phyloP scores from a whole-genome alignment of 2,888 invertebrate species.

The Tyria jacobaeae region DNA sequence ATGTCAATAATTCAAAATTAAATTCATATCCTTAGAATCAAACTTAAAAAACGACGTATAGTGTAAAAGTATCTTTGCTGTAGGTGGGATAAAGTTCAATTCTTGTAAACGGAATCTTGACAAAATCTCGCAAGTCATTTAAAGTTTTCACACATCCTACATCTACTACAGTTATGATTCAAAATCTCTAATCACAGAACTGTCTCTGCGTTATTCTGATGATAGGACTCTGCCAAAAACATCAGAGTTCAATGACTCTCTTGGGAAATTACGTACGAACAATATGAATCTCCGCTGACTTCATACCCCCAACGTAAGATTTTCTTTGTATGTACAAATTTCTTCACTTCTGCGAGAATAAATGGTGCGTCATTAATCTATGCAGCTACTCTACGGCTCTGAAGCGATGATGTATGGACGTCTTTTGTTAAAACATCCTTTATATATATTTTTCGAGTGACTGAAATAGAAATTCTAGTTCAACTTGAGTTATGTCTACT shows the following conservation, averaged over 20 bases:
- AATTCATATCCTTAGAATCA: too few species aligned
- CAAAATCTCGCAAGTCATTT: too few species aligned
- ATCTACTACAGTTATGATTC: too few species aligned
- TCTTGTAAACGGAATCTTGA: too few species aligned
- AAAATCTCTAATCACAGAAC: too few species aligned
- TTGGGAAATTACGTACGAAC: not conserved
- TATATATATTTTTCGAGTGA: conserved; percentile 44
- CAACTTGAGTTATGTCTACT: conserved; percentile 12
- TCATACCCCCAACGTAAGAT: conserved; percentile 18
- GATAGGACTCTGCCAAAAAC: not conserved
- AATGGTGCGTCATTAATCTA: conserved; percentile 47
- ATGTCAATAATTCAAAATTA: too few species aligned
- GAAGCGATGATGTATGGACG: conserved; percentile 40
- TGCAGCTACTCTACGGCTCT: conserved; percentile 26
- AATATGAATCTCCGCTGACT: not conserved
- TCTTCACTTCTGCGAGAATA: conserved; percentile 33
- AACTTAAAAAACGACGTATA: too few species aligned
- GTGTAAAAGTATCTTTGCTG: too few species aligned
- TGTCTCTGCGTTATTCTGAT: too few species aligned
- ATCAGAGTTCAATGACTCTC: too few species aligned
- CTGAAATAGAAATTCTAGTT: conserved; percentile 21
- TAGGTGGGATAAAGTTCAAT: too few species aligned
- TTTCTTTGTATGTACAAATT: conserved; percentile 41
- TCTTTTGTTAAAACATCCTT: conserved; percentile 46
- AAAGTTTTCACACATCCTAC: too few species aligned